Conservation (phyloP, 30 jellyfish, hydroid and myxozoan genomes). For the Hydractinia symbiolongicarpus region DNA sequence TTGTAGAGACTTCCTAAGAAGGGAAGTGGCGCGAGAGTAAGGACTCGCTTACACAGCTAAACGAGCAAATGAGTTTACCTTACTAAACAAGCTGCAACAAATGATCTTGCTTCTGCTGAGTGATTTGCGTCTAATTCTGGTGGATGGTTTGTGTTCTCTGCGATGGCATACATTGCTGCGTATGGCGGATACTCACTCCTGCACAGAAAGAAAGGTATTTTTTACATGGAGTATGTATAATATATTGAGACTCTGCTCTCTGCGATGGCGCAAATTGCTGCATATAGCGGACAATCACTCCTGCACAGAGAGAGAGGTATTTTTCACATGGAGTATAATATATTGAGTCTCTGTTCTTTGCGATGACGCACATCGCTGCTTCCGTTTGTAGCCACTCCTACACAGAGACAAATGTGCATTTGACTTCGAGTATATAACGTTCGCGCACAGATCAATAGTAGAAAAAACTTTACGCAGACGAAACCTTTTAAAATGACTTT, state of each 20-base stretch:
- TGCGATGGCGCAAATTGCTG: conserved; percentile 82
- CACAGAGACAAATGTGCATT: too few species aligned
- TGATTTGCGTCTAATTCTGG: conserved; percentile 45
- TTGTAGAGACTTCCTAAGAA: too few species aligned
- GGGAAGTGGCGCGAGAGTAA: too few species aligned
- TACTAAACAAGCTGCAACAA: conserved; percentile 54
- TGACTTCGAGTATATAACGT: neutral
- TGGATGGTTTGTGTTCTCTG: conserved; percentile 30
- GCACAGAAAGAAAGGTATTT: neutral
- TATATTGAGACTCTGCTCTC: neutral
- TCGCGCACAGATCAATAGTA: too few species aligned
- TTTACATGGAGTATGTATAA: too few species aligned
- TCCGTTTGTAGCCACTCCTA: too few species aligned
- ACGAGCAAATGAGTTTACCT: conserved; percentile 32
- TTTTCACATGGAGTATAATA: too few species aligned
- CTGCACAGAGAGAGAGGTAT: neutral
- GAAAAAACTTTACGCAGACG: too few species aligned
- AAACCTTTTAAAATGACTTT: too few species aligned
- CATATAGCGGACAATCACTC: conserved; percentile 25
- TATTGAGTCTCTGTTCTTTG: too few species aligned
- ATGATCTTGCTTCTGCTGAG: conserved; percentile 48
- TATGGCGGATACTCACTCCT: conserved; percentile 33
- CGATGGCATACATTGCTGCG: conserved; percentile 91
- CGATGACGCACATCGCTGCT: too few species aligned
- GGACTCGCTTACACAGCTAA: too few species aligned